Percentiles rank a stretch among this genome's conserved stretches.
phyloP scores from a whole-genome alignment of 2,888 invertebrate genomes.

The Xanthia togata region DNA sequence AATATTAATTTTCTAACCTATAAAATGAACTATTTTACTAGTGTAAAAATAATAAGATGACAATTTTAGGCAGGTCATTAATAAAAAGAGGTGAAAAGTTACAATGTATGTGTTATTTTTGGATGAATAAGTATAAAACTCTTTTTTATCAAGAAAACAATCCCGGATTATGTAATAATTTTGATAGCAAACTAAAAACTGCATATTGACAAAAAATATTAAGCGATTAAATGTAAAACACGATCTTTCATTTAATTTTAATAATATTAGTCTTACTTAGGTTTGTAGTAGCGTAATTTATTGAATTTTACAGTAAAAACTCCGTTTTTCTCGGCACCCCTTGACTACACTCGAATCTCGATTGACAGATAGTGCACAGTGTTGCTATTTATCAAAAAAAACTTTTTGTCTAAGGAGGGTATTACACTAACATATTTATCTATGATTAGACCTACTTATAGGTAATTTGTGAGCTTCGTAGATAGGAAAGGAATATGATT shows the following conservation, averaged over 20 bases:
- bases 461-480: no score
- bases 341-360: constrained; percentile 56
- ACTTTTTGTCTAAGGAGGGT: no score
- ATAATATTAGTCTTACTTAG: constrained; percentile 49
- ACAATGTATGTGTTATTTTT: neutral
- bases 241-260: neutral
- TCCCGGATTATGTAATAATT: constrained; percentile 79
- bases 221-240: neutral
- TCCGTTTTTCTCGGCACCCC: constrained; percentile 54
- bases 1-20: constrained; percentile 58
- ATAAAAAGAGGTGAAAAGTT: neutral
- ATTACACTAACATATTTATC: no score
- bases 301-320: constrained; percentile 35
- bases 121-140: neutral
- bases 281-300: constrained; percentile 28
- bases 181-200: constrained; percentile 32
- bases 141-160: constrained; percentile 63
- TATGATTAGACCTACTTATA: no score
- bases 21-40: constrained; percentile 21
- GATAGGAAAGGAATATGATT: no score
- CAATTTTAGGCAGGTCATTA: neutral
- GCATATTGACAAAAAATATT: neutral
- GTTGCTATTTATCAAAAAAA: constrained; percentile 16
- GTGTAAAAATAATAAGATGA: neutral
- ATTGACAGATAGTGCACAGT: constrained; percentile 59